A percentile compares a stretch with the other conserved stretches of the same genome.
Conservation (phyloP, 2,797 vertebrate genomes). For the Sebastes umbrosus region DNA sequence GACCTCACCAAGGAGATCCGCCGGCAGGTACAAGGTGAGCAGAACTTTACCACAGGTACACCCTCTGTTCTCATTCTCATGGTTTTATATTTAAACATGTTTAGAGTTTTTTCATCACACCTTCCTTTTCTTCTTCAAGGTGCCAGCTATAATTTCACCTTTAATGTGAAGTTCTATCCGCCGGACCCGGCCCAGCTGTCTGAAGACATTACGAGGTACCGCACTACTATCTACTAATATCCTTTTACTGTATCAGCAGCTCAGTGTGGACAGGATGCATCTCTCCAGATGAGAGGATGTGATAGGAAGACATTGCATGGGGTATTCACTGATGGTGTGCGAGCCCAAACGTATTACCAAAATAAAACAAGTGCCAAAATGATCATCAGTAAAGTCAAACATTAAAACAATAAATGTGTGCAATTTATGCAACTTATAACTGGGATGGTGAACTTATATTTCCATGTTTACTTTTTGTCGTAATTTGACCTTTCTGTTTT, state of each 20-base stretch:
- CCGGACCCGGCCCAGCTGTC: conserved; percentile 95
- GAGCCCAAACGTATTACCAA: no score
- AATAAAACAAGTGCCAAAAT: neutral
- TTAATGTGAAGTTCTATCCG: conserved; percentile 97
- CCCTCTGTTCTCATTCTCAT: neutral
- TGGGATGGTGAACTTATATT: neutral
- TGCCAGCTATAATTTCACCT: conserved; percentile 90
- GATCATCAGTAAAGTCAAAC: neutral
- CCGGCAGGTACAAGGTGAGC: conserved; percentile 92
- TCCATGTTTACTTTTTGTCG: neutral
- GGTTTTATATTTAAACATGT: neutral
- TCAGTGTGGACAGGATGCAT: neutral
- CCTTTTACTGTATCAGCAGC: neutral
- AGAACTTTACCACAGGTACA: neutral
- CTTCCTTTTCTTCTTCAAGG: conserved; percentile 72
- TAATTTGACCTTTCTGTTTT: neutral
- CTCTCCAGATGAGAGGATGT: neutral
- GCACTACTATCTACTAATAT: neutral
- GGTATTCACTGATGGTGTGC: neutral
- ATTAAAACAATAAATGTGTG: neutral
- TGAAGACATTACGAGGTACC: conserved; percentile 95
- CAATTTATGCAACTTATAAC: neutral
- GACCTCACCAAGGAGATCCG: conserved; percentile 96
- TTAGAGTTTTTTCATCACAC: neutral
- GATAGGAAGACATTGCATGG: neutral